These are phyloP conservation scores for Callimorpha dominula DNA, from an alignment of 2,888 invertebrate species.

Conservation along the genomic window DNA sequence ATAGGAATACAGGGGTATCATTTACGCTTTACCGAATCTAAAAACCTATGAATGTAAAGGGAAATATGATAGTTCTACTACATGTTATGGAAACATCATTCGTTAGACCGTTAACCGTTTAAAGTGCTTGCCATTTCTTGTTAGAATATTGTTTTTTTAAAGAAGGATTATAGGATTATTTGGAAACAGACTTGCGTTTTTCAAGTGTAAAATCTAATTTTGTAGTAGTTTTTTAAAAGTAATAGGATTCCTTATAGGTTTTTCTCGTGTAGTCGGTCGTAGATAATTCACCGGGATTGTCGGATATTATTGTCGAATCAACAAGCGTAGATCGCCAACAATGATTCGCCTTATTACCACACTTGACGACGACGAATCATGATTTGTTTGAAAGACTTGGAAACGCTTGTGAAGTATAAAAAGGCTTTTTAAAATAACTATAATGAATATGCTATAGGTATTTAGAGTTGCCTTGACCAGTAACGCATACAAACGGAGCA, in stretches of 20 bases:
- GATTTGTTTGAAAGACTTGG: neutral
- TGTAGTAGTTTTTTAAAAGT: neutral
- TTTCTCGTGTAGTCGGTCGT: neutral
- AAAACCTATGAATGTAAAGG: neutral
- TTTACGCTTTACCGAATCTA: neutral
- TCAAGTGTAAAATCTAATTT: neutral
- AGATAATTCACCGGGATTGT: neutral
- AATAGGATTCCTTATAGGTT: neutral
- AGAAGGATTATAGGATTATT: no score
- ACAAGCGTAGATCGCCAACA: neutral
- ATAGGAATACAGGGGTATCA: neutral
- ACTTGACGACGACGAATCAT: neutral
- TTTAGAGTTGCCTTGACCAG: neutral
- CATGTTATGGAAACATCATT: neutral
- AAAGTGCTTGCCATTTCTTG: no score
- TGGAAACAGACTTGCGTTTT: no score
- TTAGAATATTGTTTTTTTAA: neutral
- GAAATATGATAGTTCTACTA: neutral
- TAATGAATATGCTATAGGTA: neutral
- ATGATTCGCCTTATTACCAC: neutral
- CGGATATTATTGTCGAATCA: neutral
- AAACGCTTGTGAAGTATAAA: neutral
- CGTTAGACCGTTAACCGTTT: no score
- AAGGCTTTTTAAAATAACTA: neutral
- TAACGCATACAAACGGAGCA: neutral